These are phyloP conservation scores for Mechanitis mazaeus DNA, from an alignment of 2,888 invertebrate species.

Conservation along the genomic window DNA sequence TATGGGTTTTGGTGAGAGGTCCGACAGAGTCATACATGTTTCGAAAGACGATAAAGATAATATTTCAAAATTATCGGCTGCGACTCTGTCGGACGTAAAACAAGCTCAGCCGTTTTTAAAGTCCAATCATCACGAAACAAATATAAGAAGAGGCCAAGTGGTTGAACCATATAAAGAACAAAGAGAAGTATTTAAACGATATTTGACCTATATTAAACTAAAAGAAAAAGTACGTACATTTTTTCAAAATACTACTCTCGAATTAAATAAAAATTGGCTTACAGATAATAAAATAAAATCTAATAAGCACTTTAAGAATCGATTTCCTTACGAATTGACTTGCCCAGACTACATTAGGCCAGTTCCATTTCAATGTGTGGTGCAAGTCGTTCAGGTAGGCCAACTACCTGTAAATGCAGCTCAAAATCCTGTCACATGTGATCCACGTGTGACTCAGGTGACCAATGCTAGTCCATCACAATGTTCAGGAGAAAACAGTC, in stretches of 20 bases:
- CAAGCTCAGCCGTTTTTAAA: conserved; percentile 70
- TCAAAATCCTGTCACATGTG: conserved; percentile 67
- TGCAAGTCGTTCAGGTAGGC: conserved; percentile 79
- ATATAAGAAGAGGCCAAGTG: conserved; percentile 30
- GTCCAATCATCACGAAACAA: conserved; percentile 45
- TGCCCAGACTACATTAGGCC: conserved; percentile 78
- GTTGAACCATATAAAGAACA: conserved; percentile 35
- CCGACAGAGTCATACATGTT: conserved; percentile 76
- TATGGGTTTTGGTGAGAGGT: conserved; percentile 77
- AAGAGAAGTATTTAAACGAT: conserved; percentile 41
- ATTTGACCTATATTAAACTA: conserved; percentile 46
- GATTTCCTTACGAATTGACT: conserved; percentile 67
- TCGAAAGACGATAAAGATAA: conserved; percentile 54
- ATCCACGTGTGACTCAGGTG: conserved; percentile 68
- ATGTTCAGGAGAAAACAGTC: conserved; percentile 59
- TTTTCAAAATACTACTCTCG: conserved; percentile 51
- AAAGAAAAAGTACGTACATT: conserved; percentile 56
- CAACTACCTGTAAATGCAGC: conserved; percentile 64
- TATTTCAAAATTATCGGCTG: conserved; percentile 70
- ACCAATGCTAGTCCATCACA: conserved; percentile 66
- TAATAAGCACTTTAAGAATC: conserved; percentile 20
- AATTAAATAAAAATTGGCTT: conserved; percentile 43
- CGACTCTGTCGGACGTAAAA: conserved; percentile 78
- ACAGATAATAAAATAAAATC: conserved; percentile 34
- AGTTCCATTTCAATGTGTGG: conserved; percentile 51